phyloP scores from a whole-genome alignment of 30 jellyfish, hydroid and myxozoan genomes.

The Aurelia aurita region DNA sequence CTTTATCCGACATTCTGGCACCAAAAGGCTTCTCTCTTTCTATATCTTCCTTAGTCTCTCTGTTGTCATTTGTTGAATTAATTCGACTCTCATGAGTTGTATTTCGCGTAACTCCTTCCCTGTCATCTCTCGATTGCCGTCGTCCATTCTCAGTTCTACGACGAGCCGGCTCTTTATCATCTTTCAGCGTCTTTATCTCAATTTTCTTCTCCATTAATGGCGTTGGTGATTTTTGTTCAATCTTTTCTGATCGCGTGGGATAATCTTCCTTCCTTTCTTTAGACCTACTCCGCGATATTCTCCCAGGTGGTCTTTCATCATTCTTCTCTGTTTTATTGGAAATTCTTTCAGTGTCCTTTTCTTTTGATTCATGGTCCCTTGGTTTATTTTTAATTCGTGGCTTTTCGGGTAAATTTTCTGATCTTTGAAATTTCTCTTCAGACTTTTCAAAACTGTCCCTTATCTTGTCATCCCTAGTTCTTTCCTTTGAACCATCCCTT shows the following conservation, averaged over 20 bases:
- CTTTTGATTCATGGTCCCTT: too few relatives aligned
- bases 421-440: not conserved
- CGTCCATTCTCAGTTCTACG: not conserved
- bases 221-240: constrained; percentile 6
- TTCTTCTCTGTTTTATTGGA: too few relatives aligned
- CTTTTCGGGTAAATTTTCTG: not conserved
- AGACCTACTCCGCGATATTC: too few relatives aligned
- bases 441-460: not conserved
- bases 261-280: too few relatives aligned
- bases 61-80: not conserved
- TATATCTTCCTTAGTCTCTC: not conserved
- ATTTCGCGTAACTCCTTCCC: not conserved
- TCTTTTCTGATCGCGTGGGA: too few relatives aligned
- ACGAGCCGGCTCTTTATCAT: not conserved
- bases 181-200: not conserved
- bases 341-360: too few relatives aligned
- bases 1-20: not conserved
- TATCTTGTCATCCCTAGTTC: not conserved
- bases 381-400: too few relatives aligned
- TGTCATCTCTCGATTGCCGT: not conserved
- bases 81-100: not conserved
- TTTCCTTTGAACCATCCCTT: constrained; percentile 11
- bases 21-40: not conserved
- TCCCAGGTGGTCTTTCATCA: too few relatives aligned
- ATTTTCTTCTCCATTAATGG: constrained; percentile 25